Conservation (phyloP, 2,797 vertebrate genomes). For the Prionace glauca region DNA sequence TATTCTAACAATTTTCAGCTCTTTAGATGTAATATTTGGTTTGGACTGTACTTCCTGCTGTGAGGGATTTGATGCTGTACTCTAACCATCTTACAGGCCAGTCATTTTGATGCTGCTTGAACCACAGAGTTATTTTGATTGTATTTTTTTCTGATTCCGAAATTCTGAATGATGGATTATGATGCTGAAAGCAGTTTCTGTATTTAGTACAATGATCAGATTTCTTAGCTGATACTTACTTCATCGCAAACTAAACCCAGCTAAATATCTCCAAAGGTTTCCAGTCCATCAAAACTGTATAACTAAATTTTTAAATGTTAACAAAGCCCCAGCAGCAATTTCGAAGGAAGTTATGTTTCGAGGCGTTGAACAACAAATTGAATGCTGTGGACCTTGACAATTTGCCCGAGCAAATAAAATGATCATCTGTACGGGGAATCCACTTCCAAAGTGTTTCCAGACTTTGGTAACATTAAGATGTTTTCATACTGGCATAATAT, state of each 20-base stretch:
- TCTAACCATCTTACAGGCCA: background rate
- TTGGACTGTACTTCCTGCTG: background rate
- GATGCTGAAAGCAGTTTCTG: conserved; percentile 8
- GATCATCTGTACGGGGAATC: background rate
- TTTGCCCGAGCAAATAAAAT: background rate
- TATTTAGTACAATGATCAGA: conserved; percentile 5
- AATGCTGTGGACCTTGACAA: background rate
- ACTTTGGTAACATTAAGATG: background rate
- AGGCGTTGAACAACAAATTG: background rate
- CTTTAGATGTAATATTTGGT: background rate
- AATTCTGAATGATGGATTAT: conserved; percentile 32
- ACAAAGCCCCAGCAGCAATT: background rate
- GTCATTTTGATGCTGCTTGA: background rate
- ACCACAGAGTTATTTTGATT: conserved; percentile 22
- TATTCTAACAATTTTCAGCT: background rate
- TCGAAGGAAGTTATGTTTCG: background rate
- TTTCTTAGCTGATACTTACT: conserved; percentile 19
- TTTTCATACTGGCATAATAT: background rate
- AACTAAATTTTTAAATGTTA: conserved; percentile 18
- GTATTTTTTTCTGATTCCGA: conserved; percentile 8
- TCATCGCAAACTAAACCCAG: background rate
- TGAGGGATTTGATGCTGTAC: background rate
- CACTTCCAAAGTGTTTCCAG: conserved; percentile 13
- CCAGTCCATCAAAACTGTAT: background rate
- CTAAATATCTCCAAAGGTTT: conserved; percentile 7